phyloP scores from a whole-genome alignment of 2,797 vertebrate genomes.

The Brachyrhaphis roseni region DNA sequence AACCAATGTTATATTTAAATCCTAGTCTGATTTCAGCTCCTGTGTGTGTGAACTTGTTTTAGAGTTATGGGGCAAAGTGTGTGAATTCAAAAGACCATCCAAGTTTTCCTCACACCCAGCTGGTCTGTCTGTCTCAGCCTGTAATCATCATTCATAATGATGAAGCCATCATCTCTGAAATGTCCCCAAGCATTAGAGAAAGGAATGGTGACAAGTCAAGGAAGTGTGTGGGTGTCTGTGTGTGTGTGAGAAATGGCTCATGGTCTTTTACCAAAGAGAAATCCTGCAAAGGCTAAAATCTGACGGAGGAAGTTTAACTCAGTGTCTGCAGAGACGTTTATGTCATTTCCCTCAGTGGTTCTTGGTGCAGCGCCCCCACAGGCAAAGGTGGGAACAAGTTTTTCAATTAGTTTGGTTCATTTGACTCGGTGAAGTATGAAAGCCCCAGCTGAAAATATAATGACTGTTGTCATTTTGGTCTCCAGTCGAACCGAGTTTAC shows the following conservation, averaged over 20 bases:
- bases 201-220: not conserved
- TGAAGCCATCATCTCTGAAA: not conserved
- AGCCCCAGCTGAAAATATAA: no score
- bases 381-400: no score
- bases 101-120: not conserved
- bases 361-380: no score
- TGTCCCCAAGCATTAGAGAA: not conserved
- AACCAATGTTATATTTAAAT: not conserved
- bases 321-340: no score
- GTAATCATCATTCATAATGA: not conserved
- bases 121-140: not conserved
- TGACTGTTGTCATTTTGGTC: no score
- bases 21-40: not conserved
- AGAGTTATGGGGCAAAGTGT: not conserved
- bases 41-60: not conserved
- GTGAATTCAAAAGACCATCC: not conserved
- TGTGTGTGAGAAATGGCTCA: not conserved
- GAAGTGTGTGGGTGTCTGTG: not conserved
- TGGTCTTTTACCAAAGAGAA: no score
- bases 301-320: no score
- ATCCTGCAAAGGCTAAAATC: no score
- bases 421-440: no score
- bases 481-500: no score
- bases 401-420: no score
- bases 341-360: no score